Conservation (phyloP, 2,888 invertebrate species). For the Drosophila atroscutellata region DNA sequence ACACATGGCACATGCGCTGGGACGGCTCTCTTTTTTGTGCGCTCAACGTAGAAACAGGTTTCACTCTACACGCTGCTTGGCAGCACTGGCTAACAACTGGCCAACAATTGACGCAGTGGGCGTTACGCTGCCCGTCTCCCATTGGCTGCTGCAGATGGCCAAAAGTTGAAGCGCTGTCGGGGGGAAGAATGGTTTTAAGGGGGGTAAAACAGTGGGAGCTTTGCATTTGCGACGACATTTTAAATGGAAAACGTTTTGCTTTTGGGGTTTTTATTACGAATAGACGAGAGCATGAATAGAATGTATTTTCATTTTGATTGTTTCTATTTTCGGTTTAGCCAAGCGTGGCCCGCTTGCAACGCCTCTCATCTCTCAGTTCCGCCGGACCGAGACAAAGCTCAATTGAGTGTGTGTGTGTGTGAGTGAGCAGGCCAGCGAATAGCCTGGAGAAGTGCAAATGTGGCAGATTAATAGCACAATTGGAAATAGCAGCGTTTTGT, state of each 20-base stretch:
- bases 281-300: conserved; percentile 69
- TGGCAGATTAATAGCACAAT: conserved; percentile 84
- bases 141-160: conserved; percentile 55
- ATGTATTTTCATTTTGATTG: conserved; percentile 80
- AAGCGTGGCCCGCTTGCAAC: conserved; percentile 37
- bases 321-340: conserved; percentile 74
- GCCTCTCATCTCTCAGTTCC: conserved; percentile 20
- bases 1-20: conserved; percentile 9
- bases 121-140: conserved; percentile 49
- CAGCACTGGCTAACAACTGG: conserved; percentile 77
- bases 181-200: background rate
- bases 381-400: conserved; percentile 5
- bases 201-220: conserved; percentile 12
- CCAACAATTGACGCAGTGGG: conserved; percentile 54
- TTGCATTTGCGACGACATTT: conserved; percentile 81
- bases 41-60: conserved; percentile 57
- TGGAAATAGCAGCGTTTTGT: conserved; percentile 80
- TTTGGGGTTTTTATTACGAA: conserved; percentile 80
- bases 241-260: conserved; percentile 84
- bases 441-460: conserved; percentile 80
- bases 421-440: conserved; percentile 30
- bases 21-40: conserved; percentile 33
- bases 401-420: conserved; percentile 12
- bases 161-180: background rate
- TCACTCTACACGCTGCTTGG: conserved; percentile 60